These are phyloP conservation scores for Podocnemis expansa DNA, from an alignment of 2,113 vertebrate genomes.

Conservation along the genomic window DNA sequence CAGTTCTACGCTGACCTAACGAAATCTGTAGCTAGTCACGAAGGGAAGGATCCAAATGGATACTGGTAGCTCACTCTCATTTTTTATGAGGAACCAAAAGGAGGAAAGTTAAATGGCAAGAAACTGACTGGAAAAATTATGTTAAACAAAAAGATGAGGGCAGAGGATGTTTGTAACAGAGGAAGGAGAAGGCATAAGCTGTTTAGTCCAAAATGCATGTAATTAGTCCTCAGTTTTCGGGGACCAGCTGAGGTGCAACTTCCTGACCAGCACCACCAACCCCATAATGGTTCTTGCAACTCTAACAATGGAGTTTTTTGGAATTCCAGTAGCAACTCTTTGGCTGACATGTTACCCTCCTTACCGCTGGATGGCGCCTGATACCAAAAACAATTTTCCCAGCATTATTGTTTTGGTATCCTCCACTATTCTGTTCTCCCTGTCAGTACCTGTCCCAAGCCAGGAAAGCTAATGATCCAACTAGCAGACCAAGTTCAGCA, in stretches of 20 bases:
- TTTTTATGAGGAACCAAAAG: too few relatives aligned
- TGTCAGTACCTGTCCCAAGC: too few relatives aligned
- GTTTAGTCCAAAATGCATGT: neutral
- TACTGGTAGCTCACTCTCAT: neutral
- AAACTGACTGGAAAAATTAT: neutral
- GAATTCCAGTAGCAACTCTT: neutral
- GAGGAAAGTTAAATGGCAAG: neutral
- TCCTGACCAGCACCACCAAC: neutral
- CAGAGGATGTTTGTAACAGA: neutral
- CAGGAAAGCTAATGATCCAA: too few relatives aligned
- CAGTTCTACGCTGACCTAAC: neutral
- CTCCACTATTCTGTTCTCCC: neutral
- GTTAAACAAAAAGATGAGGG: neutral
- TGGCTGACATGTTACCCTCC: neutral
- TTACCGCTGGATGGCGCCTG: neutral
- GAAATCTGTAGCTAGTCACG: neutral
- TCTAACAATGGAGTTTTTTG: neutral
- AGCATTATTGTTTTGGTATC: neutral
- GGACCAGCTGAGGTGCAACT: neutral
- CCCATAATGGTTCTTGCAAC: neutral
- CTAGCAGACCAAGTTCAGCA: too few relatives aligned
- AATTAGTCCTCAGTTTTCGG: neutral
- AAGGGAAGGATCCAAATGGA: neutral
- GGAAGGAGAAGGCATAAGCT: neutral
- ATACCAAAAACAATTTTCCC: neutral